Percentiles rank a stretch among this genome's conserved stretches.
These are phyloP conservation scores for Drosophila dunni DNA, from an alignment of 1,140 invertebrate genomes.

Conservation along the genomic window DNA sequence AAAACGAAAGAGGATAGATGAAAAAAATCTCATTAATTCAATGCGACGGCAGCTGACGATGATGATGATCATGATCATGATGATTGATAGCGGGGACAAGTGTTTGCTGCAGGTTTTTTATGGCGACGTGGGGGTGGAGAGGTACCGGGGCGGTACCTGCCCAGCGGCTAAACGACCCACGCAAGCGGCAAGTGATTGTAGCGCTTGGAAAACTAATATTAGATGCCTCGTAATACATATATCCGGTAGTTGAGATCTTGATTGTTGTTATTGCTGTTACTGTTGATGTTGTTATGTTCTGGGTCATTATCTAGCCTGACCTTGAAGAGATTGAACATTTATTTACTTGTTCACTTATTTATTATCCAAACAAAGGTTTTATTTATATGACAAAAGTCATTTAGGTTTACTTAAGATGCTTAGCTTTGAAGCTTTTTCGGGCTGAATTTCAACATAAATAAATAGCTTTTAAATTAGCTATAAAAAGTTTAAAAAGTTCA, in stretches of 20 bases:
- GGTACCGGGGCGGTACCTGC: conserved; percentile 24
- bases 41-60: conserved; percentile 40
- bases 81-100: conserved; percentile 32
- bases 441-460: too few relatives aligned
- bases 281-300: conserved; percentile 1
- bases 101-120: not conserved
- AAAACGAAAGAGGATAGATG: conserved; percentile 18
- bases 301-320: conserved; percentile 33
- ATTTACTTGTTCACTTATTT: too few relatives aligned
- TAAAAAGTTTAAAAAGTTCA: too few relatives aligned
- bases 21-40: conserved; percentile 55
- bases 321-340: conserved; percentile 22
- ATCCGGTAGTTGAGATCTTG: conserved; percentile 39
- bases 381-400: too few relatives aligned
- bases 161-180: conserved; percentile 26
- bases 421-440: too few relatives aligned
- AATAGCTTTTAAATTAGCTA: too few relatives aligned
- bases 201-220: conserved; percentile 14
- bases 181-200: conserved; percentile 24
- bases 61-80: conserved; percentile 35
- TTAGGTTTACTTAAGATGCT: too few relatives aligned
- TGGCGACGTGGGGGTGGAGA: not conserved
- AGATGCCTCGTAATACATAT: conserved; percentile 21
- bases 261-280: not conserved
- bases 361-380: too few relatives aligned